These are phyloP conservation scores for Phylloscopus trochiloides DNA, from an alignment of 2,113 vertebrate species.

Conservation along the genomic window DNA sequence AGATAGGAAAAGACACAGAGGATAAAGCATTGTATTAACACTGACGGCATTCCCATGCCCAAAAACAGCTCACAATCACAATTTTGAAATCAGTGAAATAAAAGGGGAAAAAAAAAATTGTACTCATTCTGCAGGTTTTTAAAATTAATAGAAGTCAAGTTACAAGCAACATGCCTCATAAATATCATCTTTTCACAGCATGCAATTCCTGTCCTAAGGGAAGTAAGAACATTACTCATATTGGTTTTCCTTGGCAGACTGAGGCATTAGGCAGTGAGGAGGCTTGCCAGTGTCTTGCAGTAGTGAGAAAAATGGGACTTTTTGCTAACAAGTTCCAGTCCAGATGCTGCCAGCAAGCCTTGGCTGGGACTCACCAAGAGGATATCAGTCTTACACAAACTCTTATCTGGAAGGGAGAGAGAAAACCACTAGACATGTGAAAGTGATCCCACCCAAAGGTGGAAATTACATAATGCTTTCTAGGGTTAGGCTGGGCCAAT, in stretches of 20 bases:
- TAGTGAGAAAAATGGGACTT: not conserved
- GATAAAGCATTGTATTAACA: not conserved
- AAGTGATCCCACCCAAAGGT: constrained; percentile 25
- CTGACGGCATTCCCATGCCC: not conserved
- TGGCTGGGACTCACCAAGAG: not conserved
- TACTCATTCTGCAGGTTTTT: not conserved
- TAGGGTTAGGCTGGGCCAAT: not conserved
- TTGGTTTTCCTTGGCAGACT: not conserved
- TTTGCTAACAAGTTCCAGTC: not conserved
- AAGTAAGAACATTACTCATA: not conserved
- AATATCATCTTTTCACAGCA: not conserved
- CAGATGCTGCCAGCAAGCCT: not conserved
- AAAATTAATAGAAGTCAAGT: not conserved
- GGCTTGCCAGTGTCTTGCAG: not conserved
- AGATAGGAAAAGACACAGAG: not conserved
- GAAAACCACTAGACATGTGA: not conserved
- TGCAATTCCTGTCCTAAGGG: not conserved
- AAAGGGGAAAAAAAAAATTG: not conserved
- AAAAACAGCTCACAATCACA: not conserved
- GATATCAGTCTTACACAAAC: not conserved
- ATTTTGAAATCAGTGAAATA: not conserved
- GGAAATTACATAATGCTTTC: constrained; percentile 7
- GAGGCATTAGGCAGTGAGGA: not conserved
- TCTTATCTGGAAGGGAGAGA: not conserved
- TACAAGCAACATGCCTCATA: not conserved